Evolutionary conservation across 53 echinoderm and acorn worm genomes (phyloP), one percentile per base, ranked within the genome.

Genomic region (Hippasteria phrygiana): DNA sequence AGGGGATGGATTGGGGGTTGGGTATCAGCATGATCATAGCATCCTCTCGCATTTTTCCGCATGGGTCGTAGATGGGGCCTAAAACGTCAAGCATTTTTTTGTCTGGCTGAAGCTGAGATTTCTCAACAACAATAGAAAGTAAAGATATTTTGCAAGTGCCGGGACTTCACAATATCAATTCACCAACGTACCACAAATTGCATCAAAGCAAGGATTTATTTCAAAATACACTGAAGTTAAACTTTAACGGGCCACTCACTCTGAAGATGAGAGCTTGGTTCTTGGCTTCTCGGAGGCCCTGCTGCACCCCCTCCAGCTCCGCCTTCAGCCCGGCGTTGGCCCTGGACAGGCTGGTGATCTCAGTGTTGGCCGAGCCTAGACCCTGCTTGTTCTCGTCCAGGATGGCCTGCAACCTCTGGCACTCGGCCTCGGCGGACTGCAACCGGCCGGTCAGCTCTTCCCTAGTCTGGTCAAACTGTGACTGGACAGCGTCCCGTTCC

Each of bases 291-390:
- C 95, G 91, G 0, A 94, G 92, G 27, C 95, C 91, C 37, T 83
- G 88, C 90, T 93, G 94, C 38, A 92, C 85, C 2, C 54, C 42
- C 38, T 95, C 98, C 51, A 97, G 84, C 50, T 95, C 94, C 48
- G 88, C 55, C 55, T 94, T 90, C 56, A 97, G 91, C 37, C 78
- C 90, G 41, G 71, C 64, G 73, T 94, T 95, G 59, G 62, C 85
- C 76, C 93, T 66, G 20, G 81, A 66, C 65, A 97, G 87, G 78
- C 89, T 91, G 31, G 81, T 56, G 62, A 97, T 97, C 48, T 93
- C 88, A 31, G 92, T 69, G 46, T 79, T 94, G 37, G 98, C 98
- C 8, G 98, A 97, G 24, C 98, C 98, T 45, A 97, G 93, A 17
- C 98, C 98, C 64, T 95, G 83, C 74, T 97, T 93, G 51, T 93